Evolutionary conservation across 1,140 invertebrate genomes (phyloP), one percentile per base, ranked within the genome.

Genomic region (Cyclina sinensis): DNA sequence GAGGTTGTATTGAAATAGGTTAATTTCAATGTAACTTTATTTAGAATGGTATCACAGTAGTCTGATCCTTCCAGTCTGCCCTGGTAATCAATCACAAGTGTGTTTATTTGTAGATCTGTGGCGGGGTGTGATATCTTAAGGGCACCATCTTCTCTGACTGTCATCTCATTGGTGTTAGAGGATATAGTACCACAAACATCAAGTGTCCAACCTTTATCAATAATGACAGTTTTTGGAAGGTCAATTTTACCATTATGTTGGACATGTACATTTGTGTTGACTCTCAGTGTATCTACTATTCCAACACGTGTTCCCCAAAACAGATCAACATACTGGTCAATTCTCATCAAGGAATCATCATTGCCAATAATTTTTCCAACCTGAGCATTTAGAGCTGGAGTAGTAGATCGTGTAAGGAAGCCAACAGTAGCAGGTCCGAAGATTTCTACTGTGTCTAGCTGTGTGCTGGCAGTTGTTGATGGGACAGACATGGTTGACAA

Each of bases 181-280:
- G 89, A 86, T 59, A 93, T 54, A 18, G 74, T 89, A 27, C 93
- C 93, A 88, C 92, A 93, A 30, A 93, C 54, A 59, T 93, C 90
- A 21, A 94, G 78, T 1, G 46, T 27, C 24, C 74, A 87, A 24
- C 78, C 88, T 76, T 90, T 87, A 37, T 92, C 85, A 18, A 94
- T 65, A 5, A 92, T 84, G 9, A 92, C 90, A 54, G 59, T 86
- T 48, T 88, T 82, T 16, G 93, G 93, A 1, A 93, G 82, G 30
- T 93, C 91, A 43, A 94, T 70, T 57, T 91, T 57, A 0, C 90
- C 93, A 46, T 79, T 79, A 11, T 90, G n/a, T 24, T 59, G 57
- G 7, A 93, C 91, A 83, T 85, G 78, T 32, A 93, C 39, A 12
- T 90, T 89, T 24, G 89, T 89, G 27, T 85, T 80, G 16, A 92